Base-by-base conservation (phyloP, 2,113 vertebrate genomes). In the Chelonoidis abingdonii region DNA sequence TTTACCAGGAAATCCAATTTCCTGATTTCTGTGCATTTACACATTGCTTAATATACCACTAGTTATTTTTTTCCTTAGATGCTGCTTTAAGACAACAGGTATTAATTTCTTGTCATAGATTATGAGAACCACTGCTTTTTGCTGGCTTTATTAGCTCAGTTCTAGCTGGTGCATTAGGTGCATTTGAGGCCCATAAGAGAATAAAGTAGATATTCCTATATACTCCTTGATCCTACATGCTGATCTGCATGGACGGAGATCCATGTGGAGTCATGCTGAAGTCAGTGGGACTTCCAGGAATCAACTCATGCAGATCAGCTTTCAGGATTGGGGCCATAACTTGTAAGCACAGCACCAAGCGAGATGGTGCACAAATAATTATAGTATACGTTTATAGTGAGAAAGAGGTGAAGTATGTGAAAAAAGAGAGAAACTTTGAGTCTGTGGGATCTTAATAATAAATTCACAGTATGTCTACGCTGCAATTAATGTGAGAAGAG, bases 171-270 rank as follows among this genome's bases (percentile, higher is more conserved):
- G 41, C 62, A 69, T n/a, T 69, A 44, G 22, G 9, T 69, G 35
- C 62, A 69, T n/a, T 69, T 69, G 62, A 5, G 35, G 17, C 35
- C 62, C 62, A 85, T 75, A 84, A n/a, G 1, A 47, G 8, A 80
- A 12, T 75, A 49, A 92, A 92, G 12, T 4, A n/a, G 4, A 1
- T 69, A 2, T 50, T 87, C 17, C 24, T 12, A 2, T 69, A 13
- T 29, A 1, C 16, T 13, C 2, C 54, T 35, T 84, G n/a, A 83
- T 78, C 17, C 5, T 72, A 1, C 1, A 50, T 88, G 7, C 0
- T 38, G 75, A 5, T 25, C 5, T 56, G 19, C 53, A 16, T 56
- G 16, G 24, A 44, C 2, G 21, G 52, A 85, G 29, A 89, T 44
- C 29, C 1, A 38, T 31, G 57, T 44, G 17, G 11, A 25, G 14